phyloP scores from a whole-genome alignment of 1,140 invertebrate species.

The Caenorhabditis briggsae region DNA sequence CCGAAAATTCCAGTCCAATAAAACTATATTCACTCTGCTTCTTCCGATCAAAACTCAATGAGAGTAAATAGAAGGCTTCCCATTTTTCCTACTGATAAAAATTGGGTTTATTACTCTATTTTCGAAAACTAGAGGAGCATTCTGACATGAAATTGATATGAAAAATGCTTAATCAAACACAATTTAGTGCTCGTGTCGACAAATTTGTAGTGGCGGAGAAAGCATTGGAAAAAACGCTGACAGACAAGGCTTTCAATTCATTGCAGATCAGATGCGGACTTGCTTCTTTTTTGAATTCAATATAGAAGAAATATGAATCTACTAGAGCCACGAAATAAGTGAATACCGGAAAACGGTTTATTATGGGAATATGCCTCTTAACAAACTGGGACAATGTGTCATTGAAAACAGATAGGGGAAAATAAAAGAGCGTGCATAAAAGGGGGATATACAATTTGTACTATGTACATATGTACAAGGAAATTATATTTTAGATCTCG shows the following conservation, averaged over 20 bases:
- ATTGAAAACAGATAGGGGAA: not conserved
- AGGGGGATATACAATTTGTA: not conserved
- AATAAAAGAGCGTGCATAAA: constrained; percentile 13
- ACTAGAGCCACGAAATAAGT: not conserved
- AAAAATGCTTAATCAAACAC: constrained; percentile 14
- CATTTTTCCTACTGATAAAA: not conserved
- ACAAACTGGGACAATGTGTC: constrained; percentile 10
- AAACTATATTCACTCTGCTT: not conserved
- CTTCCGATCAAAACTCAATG: constrained; percentile 24
- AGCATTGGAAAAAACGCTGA: not conserved
- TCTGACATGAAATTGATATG: not conserved
- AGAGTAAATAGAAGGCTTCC: not conserved
- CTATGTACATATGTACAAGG: constrained; percentile 23
- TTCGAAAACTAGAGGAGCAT: constrained; percentile 6
- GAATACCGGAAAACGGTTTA: not conserved
- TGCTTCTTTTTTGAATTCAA: no score
- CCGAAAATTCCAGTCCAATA: not conserved
- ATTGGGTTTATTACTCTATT: constrained; percentile 29
- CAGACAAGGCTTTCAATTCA: not conserved
- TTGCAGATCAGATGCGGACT: no score
- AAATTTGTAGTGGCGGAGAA: not conserved
- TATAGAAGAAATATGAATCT: no score
- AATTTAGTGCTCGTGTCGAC: not conserved
- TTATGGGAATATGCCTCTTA: not conserved
- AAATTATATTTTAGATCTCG: not conserved